Conservation (phyloP, 1,140 invertebrate species). For the Ceratitis capitata region DNA sequence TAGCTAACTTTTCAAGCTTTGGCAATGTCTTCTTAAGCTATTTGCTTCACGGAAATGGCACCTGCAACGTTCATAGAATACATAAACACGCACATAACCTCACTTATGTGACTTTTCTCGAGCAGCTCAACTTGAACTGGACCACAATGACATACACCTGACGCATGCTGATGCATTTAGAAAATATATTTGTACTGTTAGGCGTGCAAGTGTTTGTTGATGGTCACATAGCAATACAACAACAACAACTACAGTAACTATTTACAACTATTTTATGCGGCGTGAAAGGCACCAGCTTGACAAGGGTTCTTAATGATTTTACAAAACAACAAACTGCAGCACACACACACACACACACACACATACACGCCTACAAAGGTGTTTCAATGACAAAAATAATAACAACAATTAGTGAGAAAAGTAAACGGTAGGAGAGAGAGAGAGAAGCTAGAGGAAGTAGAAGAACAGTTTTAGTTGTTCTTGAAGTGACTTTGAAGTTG, state of each 20-base stretch:
- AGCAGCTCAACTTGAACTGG: not conserved
- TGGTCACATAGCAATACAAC: no score
- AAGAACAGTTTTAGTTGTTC: constrained; percentile 4
- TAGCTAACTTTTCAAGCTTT: not conserved
- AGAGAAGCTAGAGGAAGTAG: no score
- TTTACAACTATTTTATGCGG: constrained; percentile 38
- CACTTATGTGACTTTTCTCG: not conserved
- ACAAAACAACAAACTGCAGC: constrained; percentile 14
- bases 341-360: not conserved
- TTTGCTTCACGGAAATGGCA: not conserved
- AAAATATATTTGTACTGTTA: not conserved
- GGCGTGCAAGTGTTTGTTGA: not conserved
- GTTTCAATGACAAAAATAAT: not conserved
- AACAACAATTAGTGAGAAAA: not conserved
- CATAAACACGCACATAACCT: not conserved
- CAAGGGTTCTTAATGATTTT: constrained; percentile 46
- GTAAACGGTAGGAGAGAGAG: no score
- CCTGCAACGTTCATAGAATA: not conserved
- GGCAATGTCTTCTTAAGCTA: not conserved
- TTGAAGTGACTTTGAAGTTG: constrained; percentile 45
- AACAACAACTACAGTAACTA: no score
- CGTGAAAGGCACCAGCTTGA: constrained; percentile 43
- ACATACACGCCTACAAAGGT: no score
- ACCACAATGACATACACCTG: constrained; percentile 25
- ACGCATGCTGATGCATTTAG: not conserved